phyloP scores from a whole-genome alignment of 23 tunicate genomes.

The Trididemnum miniatum region DNA sequence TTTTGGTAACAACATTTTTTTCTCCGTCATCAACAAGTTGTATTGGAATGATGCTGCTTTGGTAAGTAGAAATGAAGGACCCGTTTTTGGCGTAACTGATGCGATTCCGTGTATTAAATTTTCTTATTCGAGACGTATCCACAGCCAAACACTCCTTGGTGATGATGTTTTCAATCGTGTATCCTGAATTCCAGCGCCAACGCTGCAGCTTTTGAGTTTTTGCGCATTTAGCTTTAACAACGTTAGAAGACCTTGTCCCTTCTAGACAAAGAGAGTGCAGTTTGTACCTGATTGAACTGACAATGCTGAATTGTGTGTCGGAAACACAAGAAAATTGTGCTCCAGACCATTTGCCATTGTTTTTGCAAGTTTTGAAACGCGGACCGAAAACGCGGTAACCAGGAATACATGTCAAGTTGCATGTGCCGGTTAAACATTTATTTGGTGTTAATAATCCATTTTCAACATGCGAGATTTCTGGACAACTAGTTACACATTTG shows the following conservation, averaged over 20 bases:
- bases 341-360: background rate
- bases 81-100: background rate
- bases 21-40: background rate
- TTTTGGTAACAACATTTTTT: background rate
- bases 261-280: background rate
- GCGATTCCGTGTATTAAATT: too few species aligned
- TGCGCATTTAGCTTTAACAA: background rate
- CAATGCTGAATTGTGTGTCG: conserved; percentile 2
- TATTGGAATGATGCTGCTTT: background rate
- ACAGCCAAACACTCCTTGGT: background rate
- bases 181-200: background rate
- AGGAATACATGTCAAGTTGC: background rate
- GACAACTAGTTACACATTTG: background rate
- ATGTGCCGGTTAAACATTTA: background rate
- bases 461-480: background rate
- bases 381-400: background rate
- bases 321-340: background rate
- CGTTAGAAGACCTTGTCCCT: background rate
- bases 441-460: background rate
- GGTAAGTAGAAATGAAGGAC: too few species aligned
- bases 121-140: background rate
- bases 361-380: background rate
- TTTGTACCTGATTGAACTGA: background rate
- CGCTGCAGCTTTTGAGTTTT: background rate
- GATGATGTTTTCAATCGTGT: background rate